Evolutionary conservation across 2,888 invertebrate genomes (phyloP), one percentile per base, ranked within the genome.

Genomic region (Aquatica leii): DNA sequence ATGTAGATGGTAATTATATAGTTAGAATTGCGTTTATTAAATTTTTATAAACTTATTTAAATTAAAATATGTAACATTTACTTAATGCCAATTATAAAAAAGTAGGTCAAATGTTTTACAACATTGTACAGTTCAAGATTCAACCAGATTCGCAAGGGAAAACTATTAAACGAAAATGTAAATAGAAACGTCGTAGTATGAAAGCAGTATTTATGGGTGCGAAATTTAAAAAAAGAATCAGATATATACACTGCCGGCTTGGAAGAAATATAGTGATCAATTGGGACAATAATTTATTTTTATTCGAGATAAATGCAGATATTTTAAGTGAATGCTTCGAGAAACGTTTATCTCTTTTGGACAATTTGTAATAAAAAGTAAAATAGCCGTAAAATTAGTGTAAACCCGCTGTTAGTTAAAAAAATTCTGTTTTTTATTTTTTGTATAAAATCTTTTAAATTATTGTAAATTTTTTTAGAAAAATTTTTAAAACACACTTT

Each of bases 111-210:
- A 46, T 8, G 17, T 11, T 18, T 18, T 46, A 46, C 46, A 11
- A 46, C 1, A 18, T 46, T n/a, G 46, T 46, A 20, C 46, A 46
- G 46, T 46, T 46, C 46, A 46, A 46, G 46, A 46, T 46, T 46
- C 15, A 46, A 46, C 46, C 46, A 46, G 46, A 46, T 8, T 46
- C 46, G 46, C 46, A 46, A 46, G 46, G 46, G 46, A 46, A 46
- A 46, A 46, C 46, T 46, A 46, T 46, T 46, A 46, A 46, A 46
- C 11, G 46, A 46, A 46, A 46, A 46, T 46, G 46, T 46, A 46
- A 46, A 46, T 46, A 46, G 46, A 46, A 18, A 46, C 18, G 46
- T 46, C 46, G 18, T 20, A 18, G 46, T 46, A 46, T 46, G 20
- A 46, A 46, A 46, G 46, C 18, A 46, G 46, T 46, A 46, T 46